Conservation (phyloP, 2,113 vertebrate genomes). For the Calidris pugnax region DNA sequence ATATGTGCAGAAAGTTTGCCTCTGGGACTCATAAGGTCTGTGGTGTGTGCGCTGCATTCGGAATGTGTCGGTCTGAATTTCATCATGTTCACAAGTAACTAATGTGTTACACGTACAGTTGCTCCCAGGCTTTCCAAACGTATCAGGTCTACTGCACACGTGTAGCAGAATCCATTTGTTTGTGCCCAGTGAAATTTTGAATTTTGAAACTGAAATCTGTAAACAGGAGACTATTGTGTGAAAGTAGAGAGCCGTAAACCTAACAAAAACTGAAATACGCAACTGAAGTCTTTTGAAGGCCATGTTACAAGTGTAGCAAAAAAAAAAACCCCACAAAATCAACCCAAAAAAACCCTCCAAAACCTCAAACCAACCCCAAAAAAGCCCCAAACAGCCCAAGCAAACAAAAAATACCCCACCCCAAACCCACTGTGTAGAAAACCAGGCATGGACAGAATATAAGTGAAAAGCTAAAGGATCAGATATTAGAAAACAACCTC, state of each 20-base stretch:
- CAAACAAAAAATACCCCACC: background rate
- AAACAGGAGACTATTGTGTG: background rate
- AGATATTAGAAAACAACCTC: background rate
- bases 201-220: background rate
- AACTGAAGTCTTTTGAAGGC: background rate
- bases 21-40: background rate
- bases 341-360: background rate
- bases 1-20: constrained; percentile 14
- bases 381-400: background rate
- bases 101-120: background rate
- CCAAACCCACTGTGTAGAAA: background rate
- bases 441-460: background rate
- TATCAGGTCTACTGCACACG: background rate
- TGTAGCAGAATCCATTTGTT: background rate
- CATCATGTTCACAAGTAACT: background rate
- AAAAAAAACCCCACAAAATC: background rate
- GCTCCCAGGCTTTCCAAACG: background rate
- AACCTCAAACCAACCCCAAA: background rate
- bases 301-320: background rate
- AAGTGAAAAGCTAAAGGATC: background rate
- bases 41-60: background rate
- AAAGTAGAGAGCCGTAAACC: background rate
- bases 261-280: background rate
- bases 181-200: background rate
- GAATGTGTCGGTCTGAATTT: background rate